Evolutionary conservation across 92 coral and sea anemone genomes (phyloP), one percentile per base, ranked within the genome.

Genomic region (Anthopleura xanthogrammica): DNA sequence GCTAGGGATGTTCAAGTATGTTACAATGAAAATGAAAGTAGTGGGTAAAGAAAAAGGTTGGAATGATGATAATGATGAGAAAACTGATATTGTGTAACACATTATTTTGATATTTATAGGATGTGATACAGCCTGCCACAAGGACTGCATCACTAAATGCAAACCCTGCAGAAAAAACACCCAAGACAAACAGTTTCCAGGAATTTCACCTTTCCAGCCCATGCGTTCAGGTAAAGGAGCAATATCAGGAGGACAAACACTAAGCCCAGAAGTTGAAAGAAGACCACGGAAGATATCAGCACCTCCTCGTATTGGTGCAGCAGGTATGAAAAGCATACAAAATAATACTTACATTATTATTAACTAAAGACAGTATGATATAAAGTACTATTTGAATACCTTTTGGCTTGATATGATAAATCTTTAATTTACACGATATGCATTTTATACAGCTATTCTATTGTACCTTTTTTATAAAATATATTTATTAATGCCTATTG

Each of bases 91-190:
- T 60, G 64, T 13, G 36, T 29, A 29, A 29, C 36, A 29, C 36
- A 29, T 29, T 1, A 29, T 29, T 29, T 29, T 29, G 36, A 29
- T 29, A 29, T 3, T 84, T 93, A 14, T 72, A 97, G 99, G 85
- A 24, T 97, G 99, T 78, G 94, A 89, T 72, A 85, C 91, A 29
- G 83, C 89, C n/a, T 91, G 97, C 65, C 99, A 97, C 82, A 90
- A 90, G 70, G 97, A 94, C 54, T 97, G 99, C 80, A 91, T 97
- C 58, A 81, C 85, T 72, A 94, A 88, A 81, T 81, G 92, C 54
- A 83, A 83, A 7, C 92, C 94, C 1, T 97, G 99, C 65, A 84
- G 88, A 60, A 76, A 85, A 50, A 86, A 77, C 41, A 82, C 87
- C 16, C 90, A 89, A 23, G 76, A 82, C 9, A 80, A 68, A 77